Evolutionary conservation across 2,113 vertebrate species (phyloP).

Genomic region (Megaleporinus macrocephalus): DNA sequence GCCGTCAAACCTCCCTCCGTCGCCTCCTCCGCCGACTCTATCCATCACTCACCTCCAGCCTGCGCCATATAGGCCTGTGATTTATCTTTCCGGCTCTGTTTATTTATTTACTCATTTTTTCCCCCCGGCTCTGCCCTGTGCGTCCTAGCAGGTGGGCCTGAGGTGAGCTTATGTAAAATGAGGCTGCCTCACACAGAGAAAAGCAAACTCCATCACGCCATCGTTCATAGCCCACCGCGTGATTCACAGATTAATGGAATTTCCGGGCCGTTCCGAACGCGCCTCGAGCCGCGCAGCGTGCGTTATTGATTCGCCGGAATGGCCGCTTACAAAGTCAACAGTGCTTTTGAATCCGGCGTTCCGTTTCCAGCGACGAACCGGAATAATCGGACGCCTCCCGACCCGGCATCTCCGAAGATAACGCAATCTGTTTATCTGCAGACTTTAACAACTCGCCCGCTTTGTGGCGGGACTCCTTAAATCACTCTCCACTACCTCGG

Average conservation of each 20-base stretch:
- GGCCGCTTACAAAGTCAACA: background rate
- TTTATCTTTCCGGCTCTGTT: constrained; percentile 56
- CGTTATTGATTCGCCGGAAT: background rate
- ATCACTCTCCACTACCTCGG: background rate
- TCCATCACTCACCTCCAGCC: constrained; percentile 44
- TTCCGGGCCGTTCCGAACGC: background rate
- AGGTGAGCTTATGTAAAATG: constrained; percentile 51
- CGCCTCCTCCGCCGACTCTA: constrained; percentile 19
- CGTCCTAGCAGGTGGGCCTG: constrained; percentile 50
- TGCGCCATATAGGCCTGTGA: constrained; percentile 28
- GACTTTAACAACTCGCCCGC: background rate
- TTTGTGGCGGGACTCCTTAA: background rate
- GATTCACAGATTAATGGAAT: constrained; percentile 26
- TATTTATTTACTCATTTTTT: constrained; percentile 51
- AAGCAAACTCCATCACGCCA: constrained; percentile 23
- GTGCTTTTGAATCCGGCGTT: background rate
- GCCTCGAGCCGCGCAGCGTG: background rate
- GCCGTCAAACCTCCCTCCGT: constrained; percentile 32
- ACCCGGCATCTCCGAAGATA: too few relatives aligned
- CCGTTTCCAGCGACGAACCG: background rate
- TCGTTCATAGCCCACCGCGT: constrained; percentile 15
- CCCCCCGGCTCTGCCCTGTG: background rate
- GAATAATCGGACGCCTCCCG: too few relatives aligned
- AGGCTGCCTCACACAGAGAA: constrained; percentile 17
- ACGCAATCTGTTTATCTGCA: background rate